phyloP scores from a whole-genome alignment of 2,888 invertebrate species.

The Orthonychiurus folsomi region DNA sequence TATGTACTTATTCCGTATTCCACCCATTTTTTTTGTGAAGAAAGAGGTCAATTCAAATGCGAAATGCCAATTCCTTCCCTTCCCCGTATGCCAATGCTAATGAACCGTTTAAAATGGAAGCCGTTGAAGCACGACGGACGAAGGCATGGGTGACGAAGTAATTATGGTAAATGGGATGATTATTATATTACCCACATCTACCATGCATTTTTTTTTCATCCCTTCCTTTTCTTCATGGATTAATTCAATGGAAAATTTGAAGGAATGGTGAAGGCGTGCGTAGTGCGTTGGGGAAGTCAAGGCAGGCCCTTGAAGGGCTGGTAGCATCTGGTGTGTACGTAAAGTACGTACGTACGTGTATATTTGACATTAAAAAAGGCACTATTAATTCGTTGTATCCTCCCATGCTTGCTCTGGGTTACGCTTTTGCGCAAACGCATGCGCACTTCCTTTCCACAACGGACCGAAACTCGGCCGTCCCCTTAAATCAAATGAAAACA shows the following conservation, averaged over 20 bases:
- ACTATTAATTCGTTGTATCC: too few relatives aligned
- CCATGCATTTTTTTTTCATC: too few relatives aligned
- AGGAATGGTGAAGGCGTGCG: too few relatives aligned
- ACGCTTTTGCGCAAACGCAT: not conserved
- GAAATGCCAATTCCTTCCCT: not conserved
- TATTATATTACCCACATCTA: not conserved
- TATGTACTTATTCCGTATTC: too few relatives aligned
- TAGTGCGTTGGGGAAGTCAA: too few relatives aligned
- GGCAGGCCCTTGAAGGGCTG: too few relatives aligned
- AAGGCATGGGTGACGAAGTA: not conserved
- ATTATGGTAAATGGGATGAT: slow-evolving; percentile 1
- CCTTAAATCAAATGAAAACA: not conserved
- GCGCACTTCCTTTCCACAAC: not conserved
- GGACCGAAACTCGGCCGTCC: not conserved
- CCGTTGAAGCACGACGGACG: too few relatives aligned
- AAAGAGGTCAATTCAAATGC: not conserved
- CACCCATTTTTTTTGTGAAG: not conserved
- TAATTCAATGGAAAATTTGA: slow-evolving; percentile 1
- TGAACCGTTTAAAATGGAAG: not conserved
- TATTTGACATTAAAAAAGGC: too few relatives aligned
- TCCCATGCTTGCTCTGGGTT: not conserved
- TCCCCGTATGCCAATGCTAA: not conserved
- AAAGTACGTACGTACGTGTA: too few relatives aligned
- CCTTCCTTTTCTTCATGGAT: not conserved
- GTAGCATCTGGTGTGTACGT: too few relatives aligned